Conservation (phyloP, 2,113 vertebrate genomes). For the Morphnarchus princeps region DNA sequence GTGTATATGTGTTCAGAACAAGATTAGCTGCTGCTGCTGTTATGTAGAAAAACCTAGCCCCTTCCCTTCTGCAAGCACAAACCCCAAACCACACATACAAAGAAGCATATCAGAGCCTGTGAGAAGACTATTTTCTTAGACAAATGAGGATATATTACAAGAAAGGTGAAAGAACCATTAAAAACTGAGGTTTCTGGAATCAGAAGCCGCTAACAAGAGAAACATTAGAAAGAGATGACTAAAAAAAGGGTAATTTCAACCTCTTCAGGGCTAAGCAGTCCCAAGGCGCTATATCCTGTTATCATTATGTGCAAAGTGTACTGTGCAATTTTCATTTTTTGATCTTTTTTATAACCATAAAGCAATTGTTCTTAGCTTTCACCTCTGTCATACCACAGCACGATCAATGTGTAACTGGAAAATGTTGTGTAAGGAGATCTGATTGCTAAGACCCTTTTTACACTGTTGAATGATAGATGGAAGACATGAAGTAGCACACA, state of each 20-base stretch:
- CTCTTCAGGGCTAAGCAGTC: neutral
- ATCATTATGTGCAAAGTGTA: neutral
- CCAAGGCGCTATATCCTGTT: neutral
- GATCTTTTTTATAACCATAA: neutral
- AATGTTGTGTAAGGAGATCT: neutral
- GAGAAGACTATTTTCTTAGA: neutral
- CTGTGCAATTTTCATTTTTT: neutral
- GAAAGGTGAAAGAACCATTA: neutral
- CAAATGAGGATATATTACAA: neutral
- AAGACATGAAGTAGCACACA: neutral
- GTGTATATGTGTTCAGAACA: neutral
- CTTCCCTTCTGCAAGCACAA: neutral
- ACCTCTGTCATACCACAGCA: neutral
- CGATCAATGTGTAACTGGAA: neutral
- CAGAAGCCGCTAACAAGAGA: neutral
- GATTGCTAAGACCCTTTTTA: neutral
- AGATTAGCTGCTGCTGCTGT: neutral
- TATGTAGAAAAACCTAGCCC: accelerated
- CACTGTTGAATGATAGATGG: neutral
- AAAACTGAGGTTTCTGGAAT: neutral
- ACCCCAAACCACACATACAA: neutral
- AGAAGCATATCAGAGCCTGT: neutral
- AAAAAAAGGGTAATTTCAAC: neutral
- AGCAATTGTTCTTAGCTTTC: neutral
- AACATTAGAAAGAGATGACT: neutral